Evolutionary conservation across 2,113 vertebrate genomes (phyloP).

Genomic region (Sinocyclocheilus anophthalmus): DNA sequence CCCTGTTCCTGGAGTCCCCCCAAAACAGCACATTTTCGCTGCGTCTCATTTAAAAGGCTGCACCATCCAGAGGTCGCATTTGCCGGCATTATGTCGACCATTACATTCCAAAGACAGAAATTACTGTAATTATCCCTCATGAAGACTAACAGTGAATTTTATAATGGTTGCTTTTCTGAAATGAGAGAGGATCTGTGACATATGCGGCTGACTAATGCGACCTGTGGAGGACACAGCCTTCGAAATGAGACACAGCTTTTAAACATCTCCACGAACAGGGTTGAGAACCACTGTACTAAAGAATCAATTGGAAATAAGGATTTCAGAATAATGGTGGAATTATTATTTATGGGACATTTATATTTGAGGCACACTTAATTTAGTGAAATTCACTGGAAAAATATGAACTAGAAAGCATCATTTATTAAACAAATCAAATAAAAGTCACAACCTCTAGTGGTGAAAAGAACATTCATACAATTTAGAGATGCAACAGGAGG

Average conservation of each 20-base stretch:
- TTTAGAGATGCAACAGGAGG: neutral
- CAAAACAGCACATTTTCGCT: neutral
- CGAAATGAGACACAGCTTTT: neutral
- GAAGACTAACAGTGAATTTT: neutral
- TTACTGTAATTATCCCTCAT: neutral
- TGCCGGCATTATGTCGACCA: neutral
- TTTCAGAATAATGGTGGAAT: neutral
- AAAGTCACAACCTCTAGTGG: neutral
- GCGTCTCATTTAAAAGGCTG: neutral
- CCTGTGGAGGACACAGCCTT: neutral
- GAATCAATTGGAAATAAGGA: neutral
- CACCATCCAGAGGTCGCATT: neutral
- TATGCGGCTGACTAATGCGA: neutral
- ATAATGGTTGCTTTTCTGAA: neutral
- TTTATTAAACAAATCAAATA: neutral
- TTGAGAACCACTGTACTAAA: neutral
- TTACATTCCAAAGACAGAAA: neutral
- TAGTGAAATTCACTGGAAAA: neutral
- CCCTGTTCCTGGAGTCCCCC: too few species aligned
- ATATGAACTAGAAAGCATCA: neutral
- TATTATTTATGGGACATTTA: neutral
- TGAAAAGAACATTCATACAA: neutral
- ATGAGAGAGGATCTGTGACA: neutral
- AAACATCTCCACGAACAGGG: neutral
- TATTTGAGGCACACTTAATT: neutral